Conservation (phyloP, 2,797 vertebrate species). For the Danio kyathit region DNA sequence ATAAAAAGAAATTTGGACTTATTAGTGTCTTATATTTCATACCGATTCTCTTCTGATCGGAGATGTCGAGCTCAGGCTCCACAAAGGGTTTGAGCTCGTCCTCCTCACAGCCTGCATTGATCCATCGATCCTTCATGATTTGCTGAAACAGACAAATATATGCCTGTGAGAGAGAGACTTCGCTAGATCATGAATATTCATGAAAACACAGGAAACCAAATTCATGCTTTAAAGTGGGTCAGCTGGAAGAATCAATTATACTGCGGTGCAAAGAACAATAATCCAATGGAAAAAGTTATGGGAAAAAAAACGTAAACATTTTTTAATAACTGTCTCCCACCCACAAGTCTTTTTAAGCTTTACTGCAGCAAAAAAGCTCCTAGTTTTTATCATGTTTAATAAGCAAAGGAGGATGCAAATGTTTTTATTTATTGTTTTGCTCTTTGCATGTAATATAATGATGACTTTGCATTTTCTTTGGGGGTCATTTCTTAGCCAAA, state of each 20-base stretch:
- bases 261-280: not conserved
- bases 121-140: slow-evolving; percentile 97
- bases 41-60: slow-evolving; percentile 93
- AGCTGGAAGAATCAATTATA: not conserved
- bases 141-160: slow-evolving; percentile 75
- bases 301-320: no score
- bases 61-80: slow-evolving; percentile 90
- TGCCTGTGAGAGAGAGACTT: not conserved
- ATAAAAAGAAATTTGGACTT: not conserved
- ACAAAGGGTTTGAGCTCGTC: slow-evolving; percentile 90
- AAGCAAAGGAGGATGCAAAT: no score
- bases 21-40: slow-evolving; percentile 34
- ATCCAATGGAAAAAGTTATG: no score
- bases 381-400: no score
- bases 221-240: not conserved
- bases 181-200: slow-evolving; percentile 16
- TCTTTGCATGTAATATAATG: no score
- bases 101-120: slow-evolving; percentile 89
- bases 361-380: no score
- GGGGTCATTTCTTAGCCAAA: no score
- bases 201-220: slow-evolving; percentile 7
- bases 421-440: no score
- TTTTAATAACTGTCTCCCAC: no score
- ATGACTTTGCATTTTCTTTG: no score
- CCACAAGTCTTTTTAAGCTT: no score